These are phyloP conservation scores for Prosapia bicincta DNA, from an alignment of 2,888 invertebrate genomes.

Conservation along the genomic window DNA sequence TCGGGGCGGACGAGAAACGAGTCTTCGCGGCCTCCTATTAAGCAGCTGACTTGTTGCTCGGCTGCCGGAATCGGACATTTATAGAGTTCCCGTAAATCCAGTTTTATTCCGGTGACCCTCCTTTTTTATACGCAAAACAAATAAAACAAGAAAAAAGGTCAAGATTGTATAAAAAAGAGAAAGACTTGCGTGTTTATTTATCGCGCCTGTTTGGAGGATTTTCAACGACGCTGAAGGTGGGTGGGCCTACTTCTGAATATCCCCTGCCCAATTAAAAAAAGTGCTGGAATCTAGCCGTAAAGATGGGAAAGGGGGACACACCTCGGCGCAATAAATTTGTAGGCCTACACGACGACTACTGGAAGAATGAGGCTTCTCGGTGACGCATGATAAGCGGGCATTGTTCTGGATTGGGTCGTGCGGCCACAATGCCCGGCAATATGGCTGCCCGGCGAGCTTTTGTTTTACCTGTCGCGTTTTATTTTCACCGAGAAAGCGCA, in stretches of 20 bases:
- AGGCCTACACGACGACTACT: neutral
- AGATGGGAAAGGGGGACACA: neutral
- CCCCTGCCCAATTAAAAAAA: constrained; percentile 25
- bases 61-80: constrained; percentile 20
- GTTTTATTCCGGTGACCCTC: constrained; percentile 16
- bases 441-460: constrained; percentile 21
- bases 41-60: constrained; percentile 10
- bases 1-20: neutral
- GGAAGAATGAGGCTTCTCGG: neutral
- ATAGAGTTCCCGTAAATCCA: constrained; percentile 24
- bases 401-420: neutral
- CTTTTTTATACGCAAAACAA: constrained; percentile 12
- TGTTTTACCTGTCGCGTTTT: neutral
- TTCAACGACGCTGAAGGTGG: constrained; percentile 30
- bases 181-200: constrained; percentile 23
- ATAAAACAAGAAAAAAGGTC: constrained; percentile 21
- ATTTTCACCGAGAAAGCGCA: neutral
- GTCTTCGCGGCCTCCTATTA: constrained; percentile 6
- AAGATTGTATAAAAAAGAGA: constrained; percentile 9
- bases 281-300: constrained; percentile 15
- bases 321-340: constrained; percentile 23
- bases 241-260: constrained; percentile 21
- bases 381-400: neutral
- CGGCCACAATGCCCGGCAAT: constrained; percentile 6
- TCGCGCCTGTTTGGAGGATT: constrained; percentile 15